Percentiles rank a stretch among this genome's conserved stretches.
Conservation (phyloP, 2,888 invertebrate species). For the Sialis lutaria region DNA sequence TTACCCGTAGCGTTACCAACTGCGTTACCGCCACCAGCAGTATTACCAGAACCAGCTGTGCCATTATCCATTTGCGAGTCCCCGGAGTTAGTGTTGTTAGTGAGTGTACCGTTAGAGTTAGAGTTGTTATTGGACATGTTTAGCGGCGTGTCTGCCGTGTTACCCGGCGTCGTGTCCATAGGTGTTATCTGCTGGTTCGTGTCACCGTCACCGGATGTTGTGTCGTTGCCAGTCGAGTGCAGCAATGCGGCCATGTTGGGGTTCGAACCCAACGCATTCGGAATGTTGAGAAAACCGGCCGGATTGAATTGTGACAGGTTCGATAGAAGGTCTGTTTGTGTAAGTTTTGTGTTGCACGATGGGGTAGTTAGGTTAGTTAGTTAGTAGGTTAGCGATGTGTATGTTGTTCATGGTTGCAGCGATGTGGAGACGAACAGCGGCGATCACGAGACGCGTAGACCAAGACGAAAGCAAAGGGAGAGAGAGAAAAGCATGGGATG, state of each 20-base stretch:
- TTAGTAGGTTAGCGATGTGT: slow-evolving; percentile 1
- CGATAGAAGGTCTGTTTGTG: neutral
- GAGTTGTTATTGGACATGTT: slow-evolving; percentile 4
- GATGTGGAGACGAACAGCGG: slow-evolving; percentile 3
- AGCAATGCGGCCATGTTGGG: neutral
- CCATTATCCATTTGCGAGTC: neutral
- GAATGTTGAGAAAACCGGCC: slow-evolving; percentile 3
- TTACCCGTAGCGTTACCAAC: slow-evolving; percentile 10
- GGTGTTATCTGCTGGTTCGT: neutral
- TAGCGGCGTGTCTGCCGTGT: slow-evolving; percentile 1
- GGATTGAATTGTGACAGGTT: neutral
- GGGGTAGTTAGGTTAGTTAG: slow-evolving; percentile 13
- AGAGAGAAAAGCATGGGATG: slow-evolving; percentile 14
- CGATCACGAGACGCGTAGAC: slow-evolving; percentile 4
- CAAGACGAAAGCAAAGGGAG: slow-evolving; percentile 7
- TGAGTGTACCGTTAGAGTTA: neutral
- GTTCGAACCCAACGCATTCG: slow-evolving; percentile 3
- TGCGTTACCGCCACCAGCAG: slow-evolving; percentile 9
- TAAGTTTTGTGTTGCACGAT: slow-evolving; percentile 6
- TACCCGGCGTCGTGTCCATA: slow-evolving; percentile 4
- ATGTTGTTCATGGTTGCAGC: neutral
- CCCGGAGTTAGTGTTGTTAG: slow-evolving; percentile 1
- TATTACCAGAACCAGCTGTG: slow-evolving; percentile 6
- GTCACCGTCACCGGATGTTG: neutral
- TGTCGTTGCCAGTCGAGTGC: neutral